phyloP scores from a whole-genome alignment of 2,888 invertebrate genomes.

The Crepidodera aurea region DNA sequence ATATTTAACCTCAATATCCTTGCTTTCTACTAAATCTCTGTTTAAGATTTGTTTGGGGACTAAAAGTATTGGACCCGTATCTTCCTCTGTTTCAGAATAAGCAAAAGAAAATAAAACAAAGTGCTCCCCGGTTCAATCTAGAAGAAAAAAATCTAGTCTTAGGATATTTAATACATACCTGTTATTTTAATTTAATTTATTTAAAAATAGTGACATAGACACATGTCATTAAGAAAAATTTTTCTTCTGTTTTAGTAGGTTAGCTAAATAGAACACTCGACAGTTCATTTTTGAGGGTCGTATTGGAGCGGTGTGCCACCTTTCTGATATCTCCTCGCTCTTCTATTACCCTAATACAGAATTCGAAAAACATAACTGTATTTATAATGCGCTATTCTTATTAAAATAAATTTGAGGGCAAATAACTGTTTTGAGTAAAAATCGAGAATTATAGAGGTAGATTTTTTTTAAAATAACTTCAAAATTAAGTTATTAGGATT shows the following conservation, averaged over 20 bases:
- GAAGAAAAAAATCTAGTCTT: conserved; percentile 18
- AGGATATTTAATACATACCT: conserved; percentile 13
- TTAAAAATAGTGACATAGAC: no score
- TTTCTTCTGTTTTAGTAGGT: neutral
- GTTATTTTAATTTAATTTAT: conserved; percentile 10
- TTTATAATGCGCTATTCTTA: neutral
- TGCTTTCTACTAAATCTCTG: conserved; percentile 94
- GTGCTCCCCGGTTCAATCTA: conserved; percentile 31
- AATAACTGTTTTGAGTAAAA: no score
- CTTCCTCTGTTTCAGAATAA: conserved; percentile 67
- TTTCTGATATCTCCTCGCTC: conserved; percentile 19
- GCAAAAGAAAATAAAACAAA: conserved; percentile 42
- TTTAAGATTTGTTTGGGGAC: conserved; percentile 95
- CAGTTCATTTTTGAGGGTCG: neutral
- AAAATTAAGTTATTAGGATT: no score
- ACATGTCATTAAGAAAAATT: conserved; percentile 11
- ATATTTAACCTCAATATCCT: conserved; percentile 96
- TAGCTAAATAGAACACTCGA: no score
- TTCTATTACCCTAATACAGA: neutral
- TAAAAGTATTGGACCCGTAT: conserved; percentile 81
- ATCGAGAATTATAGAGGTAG: no score
- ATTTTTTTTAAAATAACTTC: no score
- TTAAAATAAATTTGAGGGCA: no score
- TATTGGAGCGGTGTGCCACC: neutral
- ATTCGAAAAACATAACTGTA: no score